Evolutionary conservation across 2,113 vertebrate genomes (phyloP).

Genomic region (Paraplagusia blochii): DNA sequence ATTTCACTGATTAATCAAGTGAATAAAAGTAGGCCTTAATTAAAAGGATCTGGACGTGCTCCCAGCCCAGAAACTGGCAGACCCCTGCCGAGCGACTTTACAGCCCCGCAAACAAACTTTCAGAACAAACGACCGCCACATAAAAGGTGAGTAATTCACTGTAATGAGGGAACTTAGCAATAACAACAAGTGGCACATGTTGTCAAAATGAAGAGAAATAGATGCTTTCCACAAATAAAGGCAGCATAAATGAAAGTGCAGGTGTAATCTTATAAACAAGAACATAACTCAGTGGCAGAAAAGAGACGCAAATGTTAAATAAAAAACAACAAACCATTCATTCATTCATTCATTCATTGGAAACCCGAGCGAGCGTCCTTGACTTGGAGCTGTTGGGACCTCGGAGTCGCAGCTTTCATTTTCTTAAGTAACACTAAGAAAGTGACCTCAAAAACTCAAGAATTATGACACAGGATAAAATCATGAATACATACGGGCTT

Average conservation of each 20-base stretch:
- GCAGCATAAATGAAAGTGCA: constrained; percentile 37
- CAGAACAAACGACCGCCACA: constrained; percentile 59
- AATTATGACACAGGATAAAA: constrained; percentile 61
- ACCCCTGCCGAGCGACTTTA: constrained; percentile 57
- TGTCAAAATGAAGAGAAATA: constrained; percentile 65
- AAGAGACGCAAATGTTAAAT: constrained; percentile 26
- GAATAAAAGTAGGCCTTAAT: constrained; percentile 74
- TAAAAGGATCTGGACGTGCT: constrained; percentile 72
- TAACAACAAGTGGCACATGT: constrained; percentile 64
- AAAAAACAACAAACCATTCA: constrained; percentile 29
- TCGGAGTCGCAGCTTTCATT: constrained; percentile 69
- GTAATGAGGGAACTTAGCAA: constrained; percentile 71
- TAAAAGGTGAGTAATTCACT: constrained; percentile 68
- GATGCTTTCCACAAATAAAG: constrained; percentile 45
- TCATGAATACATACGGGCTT: constrained; percentile 55
- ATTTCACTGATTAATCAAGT: constrained; percentile 78
- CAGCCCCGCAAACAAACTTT: constrained; percentile 59
- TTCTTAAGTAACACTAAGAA: constrained; percentile 71
- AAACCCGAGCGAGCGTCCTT: constrained; percentile 61
- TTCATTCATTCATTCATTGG: constrained; percentile 23
- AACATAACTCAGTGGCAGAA: constrained; percentile 53
- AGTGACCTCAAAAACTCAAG: constrained; percentile 62
- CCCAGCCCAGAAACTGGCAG: constrained; percentile 64
- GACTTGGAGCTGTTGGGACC: constrained; percentile 60
- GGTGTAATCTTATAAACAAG: constrained; percentile 48